These are phyloP conservation scores for Elanus axillaris DNA, from an alignment of 2,113 vertebrate genomes.

Conservation along the genomic window DNA sequence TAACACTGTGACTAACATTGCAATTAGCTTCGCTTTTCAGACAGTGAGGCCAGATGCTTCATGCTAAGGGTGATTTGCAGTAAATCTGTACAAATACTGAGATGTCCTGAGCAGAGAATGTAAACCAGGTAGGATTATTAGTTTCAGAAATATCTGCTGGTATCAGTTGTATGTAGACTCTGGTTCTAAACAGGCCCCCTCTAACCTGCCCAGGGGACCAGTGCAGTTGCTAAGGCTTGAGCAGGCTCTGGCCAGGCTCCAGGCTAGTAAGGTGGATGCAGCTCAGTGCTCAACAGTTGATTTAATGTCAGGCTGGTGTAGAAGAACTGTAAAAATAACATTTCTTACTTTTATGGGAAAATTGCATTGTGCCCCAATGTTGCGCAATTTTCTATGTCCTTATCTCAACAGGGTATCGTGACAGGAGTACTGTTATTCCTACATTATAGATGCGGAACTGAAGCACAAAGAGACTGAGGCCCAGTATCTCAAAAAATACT, in stretches of 20 bases:
- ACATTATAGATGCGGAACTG: not conserved
- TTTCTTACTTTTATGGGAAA: not conserved
- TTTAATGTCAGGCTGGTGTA: not conserved
- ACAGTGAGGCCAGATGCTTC: not conserved
- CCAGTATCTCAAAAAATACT: not conserved
- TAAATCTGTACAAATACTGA: not conserved
- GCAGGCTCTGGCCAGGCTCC: not conserved
- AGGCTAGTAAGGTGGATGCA: not conserved
- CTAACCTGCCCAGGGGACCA: rapidly evolving
- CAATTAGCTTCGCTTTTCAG: not conserved
- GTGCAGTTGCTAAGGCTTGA: not conserved
- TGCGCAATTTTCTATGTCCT: not conserved
- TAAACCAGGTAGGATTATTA: not conserved
- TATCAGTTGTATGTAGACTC: not conserved
- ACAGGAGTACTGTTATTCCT: not conserved
- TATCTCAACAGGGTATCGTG: not conserved
- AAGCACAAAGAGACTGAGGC: not conserved
- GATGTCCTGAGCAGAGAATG: not conserved
- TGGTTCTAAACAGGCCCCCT: not conserved
- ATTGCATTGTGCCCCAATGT: not conserved
- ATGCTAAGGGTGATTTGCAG: not conserved
- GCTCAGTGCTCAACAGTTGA: not conserved
- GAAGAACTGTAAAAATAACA: not conserved
- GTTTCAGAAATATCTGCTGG: not conserved
- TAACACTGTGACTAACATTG: not conserved